Percentiles rank a stretch among this genome's conserved stretches.
Evolutionary conservation across 2,888 invertebrate genomes (phyloP).

Genomic region (Hydrotaea cyrtoneurina): DNA sequence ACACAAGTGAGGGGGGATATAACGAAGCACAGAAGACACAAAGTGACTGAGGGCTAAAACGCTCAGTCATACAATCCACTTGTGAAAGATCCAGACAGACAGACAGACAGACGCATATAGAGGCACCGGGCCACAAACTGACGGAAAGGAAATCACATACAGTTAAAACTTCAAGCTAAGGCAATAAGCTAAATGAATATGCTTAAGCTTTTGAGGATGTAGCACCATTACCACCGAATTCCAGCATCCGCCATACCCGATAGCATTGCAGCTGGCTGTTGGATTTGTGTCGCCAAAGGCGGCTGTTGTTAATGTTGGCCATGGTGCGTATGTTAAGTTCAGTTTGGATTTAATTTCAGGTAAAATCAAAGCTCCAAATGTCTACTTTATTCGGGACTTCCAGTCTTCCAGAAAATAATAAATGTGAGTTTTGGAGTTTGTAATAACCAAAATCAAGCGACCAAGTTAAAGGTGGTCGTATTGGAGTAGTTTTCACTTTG

Average conservation of each 20-base stretch:
- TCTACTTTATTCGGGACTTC: too few relatives aligned
- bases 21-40: slow-evolving; percentile 29
- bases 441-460: not conserved
- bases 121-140: slow-evolving; percentile 12
- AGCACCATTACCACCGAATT: not conserved
- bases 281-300: too few relatives aligned
- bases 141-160: slow-evolving; percentile 55
- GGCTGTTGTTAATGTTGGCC: too few relatives aligned
- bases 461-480: not conserved
- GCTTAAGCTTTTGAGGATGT: slow-evolving; percentile 22
- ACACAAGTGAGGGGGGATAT: too few relatives aligned
- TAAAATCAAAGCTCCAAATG: too few relatives aligned
- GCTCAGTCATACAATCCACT: slow-evolving; percentile 39
- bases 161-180: slow-evolving; percentile 36
- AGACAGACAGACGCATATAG: not conserved
- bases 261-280: too few relatives aligned
- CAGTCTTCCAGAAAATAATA: not conserved
- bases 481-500: not conserved
- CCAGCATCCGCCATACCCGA: too few relatives aligned
- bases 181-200: slow-evolving; percentile 41
- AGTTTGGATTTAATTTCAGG: too few relatives aligned
- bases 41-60: slow-evolving; percentile 58
- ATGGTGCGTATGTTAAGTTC: too few relatives aligned
- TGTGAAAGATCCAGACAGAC: not conserved
- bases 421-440: not conserved